phyloP scores from a whole-genome alignment of 2,797 vertebrate species.

The Nannoperca obscura region DNA sequence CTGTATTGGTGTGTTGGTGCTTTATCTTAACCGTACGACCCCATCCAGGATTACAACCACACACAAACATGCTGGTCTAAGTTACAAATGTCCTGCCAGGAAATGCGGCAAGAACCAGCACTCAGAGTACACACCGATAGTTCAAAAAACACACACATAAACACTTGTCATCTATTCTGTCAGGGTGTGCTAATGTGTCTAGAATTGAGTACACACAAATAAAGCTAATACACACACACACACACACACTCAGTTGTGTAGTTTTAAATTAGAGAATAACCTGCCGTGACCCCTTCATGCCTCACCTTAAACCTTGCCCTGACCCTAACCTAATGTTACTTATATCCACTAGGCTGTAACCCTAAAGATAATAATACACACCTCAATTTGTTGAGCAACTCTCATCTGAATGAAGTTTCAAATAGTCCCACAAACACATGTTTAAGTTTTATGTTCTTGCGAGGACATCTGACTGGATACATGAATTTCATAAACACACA shows the following conservation, averaged over 20 bases:
- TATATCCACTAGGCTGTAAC: background rate
- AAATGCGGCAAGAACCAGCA: conserved; percentile 43
- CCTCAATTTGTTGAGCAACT: background rate
- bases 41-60: conserved; percentile 55
- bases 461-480: conserved; percentile 4
- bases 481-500: conserved; percentile 29
- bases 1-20: conserved; percentile 34
- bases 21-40: conserved; percentile 61
- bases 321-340: background rate
- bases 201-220: conserved; percentile 40
- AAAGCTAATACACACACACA: conserved; percentile 14
- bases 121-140: conserved; percentile 18
- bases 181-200: conserved; percentile 25
- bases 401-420: conserved; percentile 11
- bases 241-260: background rate
- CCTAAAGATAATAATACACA: conserved; percentile 8
- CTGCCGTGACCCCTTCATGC: background rate
- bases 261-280: background rate
- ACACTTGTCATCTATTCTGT: conserved; percentile 23
- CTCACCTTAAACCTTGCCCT: conserved; percentile 7
- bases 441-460: background rate
- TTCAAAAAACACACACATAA: conserved; percentile 60
- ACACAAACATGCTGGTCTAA: conserved; percentile 71
- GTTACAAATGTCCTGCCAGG: conserved; percentile 81
- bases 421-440: background rate